Base-by-base conservation (phyloP, 1,140 invertebrate species). In the Trachelipus rathkii region DNA sequence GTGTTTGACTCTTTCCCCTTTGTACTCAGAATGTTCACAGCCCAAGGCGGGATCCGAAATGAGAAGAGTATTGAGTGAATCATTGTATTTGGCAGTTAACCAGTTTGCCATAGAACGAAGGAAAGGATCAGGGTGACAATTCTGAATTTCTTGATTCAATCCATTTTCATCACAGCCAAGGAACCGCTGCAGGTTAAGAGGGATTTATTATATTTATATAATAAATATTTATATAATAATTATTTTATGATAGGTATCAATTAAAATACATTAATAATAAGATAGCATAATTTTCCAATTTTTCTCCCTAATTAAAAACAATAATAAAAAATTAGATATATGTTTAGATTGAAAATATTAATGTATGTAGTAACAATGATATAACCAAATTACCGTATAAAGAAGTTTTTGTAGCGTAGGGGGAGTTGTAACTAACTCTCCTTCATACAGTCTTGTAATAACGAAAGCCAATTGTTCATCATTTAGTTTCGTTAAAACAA, bases 381-480 rank as follows among this genome's bases (percentile, higher is more conserved):
- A n/a, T n/a, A n/a, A n/a, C n/a, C n/a, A n/a, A n/a, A n/a, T 89
- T 85, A 94, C 92, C 83, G 93, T 80, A 24, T 84, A 73, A 10
- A 96, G 84, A 73, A 96, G 85, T 77, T 90, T 88, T 81, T 90
- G 91, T 73, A 95, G 89, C 81, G 89, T 92, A 0, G 88, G 87
- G 0, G 92, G 91, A n/a, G n/a, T 88, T 15, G 89, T n/a, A n/a
- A 95, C 94, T 46, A 87, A 83, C 78, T 90, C 90, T 13, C 90
- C 90, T 84, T 98, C 95, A 84, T 98, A 97, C 0, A 99, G 87
- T 7, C 96, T 87, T 0, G 95, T 90, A 0, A 99, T 92, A 0
- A 99, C 90, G 86, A 99, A 92, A 33, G 97, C 97, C 69, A 99
- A 85, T 87, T 99, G 98, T 71, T 99, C 88, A 86, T 99, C 98